These are phyloP conservation scores for Brachyopa scutellaris DNA, from an alignment of 2,888 invertebrate species.

Conservation along the genomic window DNA sequence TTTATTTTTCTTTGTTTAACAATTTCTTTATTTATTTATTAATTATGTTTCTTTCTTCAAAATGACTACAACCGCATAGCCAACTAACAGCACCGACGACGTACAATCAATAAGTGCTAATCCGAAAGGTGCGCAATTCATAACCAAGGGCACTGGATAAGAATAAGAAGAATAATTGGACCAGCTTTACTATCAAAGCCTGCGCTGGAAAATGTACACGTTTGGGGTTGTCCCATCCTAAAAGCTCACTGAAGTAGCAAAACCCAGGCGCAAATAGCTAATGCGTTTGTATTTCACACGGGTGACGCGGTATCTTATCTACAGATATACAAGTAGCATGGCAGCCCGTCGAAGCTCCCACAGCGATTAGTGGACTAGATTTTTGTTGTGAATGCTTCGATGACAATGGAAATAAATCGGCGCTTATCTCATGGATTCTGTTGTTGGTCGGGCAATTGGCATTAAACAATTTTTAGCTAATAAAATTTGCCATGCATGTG, in stretches of 20 bases:
- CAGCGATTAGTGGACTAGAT: not conserved
- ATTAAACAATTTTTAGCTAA: not conserved
- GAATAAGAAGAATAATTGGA: conserved; percentile 40
- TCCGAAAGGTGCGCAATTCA: conserved; percentile 18
- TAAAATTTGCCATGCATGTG: not conserved
- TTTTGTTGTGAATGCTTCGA: conserved; percentile 6
- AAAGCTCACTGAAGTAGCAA: not conserved
- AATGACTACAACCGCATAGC: conserved; percentile 13
- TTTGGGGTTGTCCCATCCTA: conserved; percentile 37
- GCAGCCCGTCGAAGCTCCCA: not conserved
- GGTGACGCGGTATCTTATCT: conserved; percentile 35
- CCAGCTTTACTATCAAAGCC: conserved; percentile 8
- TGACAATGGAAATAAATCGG: not conserved
- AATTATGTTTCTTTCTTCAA: too few species aligned
- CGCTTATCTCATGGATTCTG: conserved; percentile 18
- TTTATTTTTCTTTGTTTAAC: not conserved
- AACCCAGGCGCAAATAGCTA: not conserved
- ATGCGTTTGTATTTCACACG: not conserved
- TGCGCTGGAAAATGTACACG: not conserved
- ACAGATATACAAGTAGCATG: too few species aligned
- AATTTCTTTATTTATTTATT: not conserved
- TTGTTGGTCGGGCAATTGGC: conserved; percentile 7
- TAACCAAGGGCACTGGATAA: conserved; percentile 10
- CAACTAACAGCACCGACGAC: conserved; percentile 20
- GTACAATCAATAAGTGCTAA: conserved; percentile 15